A percentile compares a stretch with the other conserved stretches of the same genome.
Conservation (phyloP, 1,140 invertebrate species). For the Macrobrachium rosenbergii region DNA sequence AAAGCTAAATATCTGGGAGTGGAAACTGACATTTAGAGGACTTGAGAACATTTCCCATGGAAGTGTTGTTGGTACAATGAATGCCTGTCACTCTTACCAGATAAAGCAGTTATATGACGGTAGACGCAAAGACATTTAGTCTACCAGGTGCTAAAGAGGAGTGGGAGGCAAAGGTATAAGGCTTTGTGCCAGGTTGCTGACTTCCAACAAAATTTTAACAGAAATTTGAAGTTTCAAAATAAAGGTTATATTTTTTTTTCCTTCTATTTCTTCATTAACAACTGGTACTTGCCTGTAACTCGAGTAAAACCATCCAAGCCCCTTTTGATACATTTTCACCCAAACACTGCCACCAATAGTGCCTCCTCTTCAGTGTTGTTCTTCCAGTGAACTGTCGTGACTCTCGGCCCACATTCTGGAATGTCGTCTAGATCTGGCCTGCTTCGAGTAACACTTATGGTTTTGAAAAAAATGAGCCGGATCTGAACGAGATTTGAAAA, state of each 20-base stretch:
- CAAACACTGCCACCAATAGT: conserved; percentile 60
- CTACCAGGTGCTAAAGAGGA: conserved; percentile 45
- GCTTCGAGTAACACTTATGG: neutral
- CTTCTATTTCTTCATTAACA: conserved; percentile 21
- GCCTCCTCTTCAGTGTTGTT: conserved; percentile 53
- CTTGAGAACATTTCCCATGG: conserved; percentile 30
- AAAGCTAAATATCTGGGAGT: conserved; percentile 4
- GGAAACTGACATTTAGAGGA: conserved; percentile 23
- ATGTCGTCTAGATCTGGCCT: conserved; percentile 5
- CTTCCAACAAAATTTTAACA: conserved; percentile 10
- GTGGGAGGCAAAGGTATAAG: conserved; percentile 18
- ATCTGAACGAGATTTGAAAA: conserved; percentile 9
- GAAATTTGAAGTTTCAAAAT: conserved; percentile 14
- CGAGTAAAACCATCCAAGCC: neutral
- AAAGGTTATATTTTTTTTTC: conserved; percentile 26
- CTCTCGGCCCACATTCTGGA: conserved; percentile 20
- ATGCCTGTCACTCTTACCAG: conserved; percentile 33
- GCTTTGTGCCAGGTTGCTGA: conserved; percentile 13
- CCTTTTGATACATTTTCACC: conserved; percentile 15
- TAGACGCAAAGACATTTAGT: conserved; percentile 19
- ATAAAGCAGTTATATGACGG: conserved; percentile 12
- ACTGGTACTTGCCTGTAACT: conserved; percentile 51
- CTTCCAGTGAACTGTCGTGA: conserved; percentile 50
- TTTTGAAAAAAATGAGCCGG: neutral
- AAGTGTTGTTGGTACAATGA: conserved; percentile 26